Base-by-base conservation (phyloP, 2,888 invertebrate species). In the Bombylius discolor region DNA sequence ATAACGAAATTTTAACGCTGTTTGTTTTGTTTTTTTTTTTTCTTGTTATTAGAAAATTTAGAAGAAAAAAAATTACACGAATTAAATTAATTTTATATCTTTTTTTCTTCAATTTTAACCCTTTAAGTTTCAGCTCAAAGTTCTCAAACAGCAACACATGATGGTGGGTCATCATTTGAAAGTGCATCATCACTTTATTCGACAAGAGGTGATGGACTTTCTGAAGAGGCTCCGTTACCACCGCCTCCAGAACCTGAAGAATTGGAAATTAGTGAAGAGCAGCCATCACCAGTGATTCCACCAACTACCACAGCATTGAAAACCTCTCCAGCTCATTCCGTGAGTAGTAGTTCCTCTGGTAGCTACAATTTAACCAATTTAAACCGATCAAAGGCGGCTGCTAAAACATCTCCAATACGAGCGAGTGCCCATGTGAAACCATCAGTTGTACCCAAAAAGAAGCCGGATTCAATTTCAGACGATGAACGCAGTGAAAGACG, bases 111-210 rank as follows among this genome's bases (percentile, higher is more conserved):
- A 36, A 46, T 51, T 45, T 31, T 11, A 49, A 34, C n/a, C 7
- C 49, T 39, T 54, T n/a, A 58, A 74, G 74, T 70, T 56, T 72
- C 73, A 58, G 71, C 72, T 0, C 74, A 74, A 59, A 73, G 70
- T 54, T 73, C 74, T 1, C 74, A 73, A 72, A 78, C 78, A 62
- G 80, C 79, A 60, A 81, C 79, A 5, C 82, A 82, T 66, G 88
- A 87, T 59, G 89, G 89, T 34, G 89, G 89, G 33, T 89, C 88
- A 61, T 89, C 89, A n/a, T 89, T 90, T 71, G 90, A 90, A 73
- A 89, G 89, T 70, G 87, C 87, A 60, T 88, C 88, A 56, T 88
- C 88, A 47, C 77, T 88, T 58, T 88, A 88, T 71, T 88, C 88
- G 62, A 85, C 88, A 45, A 80, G 85, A 60, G 85, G 84, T 60